Evolutionary conservation across 2,797 vertebrate genomes (phyloP), one percentile per base, ranked within the genome.

Genomic region (Tadarida brasiliensis): DNA sequence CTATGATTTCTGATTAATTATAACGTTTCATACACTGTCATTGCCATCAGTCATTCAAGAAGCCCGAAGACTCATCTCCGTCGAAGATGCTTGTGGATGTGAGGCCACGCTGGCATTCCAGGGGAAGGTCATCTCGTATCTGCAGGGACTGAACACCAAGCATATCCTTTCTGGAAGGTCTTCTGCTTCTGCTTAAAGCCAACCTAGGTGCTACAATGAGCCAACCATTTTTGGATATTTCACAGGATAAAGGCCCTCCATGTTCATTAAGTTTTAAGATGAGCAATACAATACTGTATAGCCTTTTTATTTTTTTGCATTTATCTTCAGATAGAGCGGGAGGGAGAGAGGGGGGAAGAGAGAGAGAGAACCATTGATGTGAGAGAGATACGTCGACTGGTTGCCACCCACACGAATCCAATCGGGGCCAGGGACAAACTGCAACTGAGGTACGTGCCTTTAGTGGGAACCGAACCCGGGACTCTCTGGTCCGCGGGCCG

Each of bases 31-130:
- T 85, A 11, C 51, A 12, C 56, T 86, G 30, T 94, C 16, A 0
- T 33, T 90, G 20, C 78, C 91, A 63, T 63, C 65, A 97, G 96
- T 93, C 98, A 93, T 98, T 98, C 99, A 99, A 98, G 99, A 99
- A 98, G 98, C 97, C 90, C 98, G 98, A 61, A 97, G 98, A 93
- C 98, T 99, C 24, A 19, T 99, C 96, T 98, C 98, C 49, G 97
- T 98, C 90, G 98, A 98, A 88, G 99, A 99, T 4, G 98, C 99
- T 47, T 99, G 99, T 98, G 99, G 99, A 96, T 99, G 99, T 98
- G 99, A 99, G 97, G 99, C 99, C 96, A 99, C 99, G 78, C 97
- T 99, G 97, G 98, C 98, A 0, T 99, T 99, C 98, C 99, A 99
- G 98, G 98, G 98, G 77, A 99, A 99, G 22, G 98, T 99, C 94